Base-by-base conservation (phyloP, 2,888 invertebrate genomes). In the Helobdella robusta region DNA sequence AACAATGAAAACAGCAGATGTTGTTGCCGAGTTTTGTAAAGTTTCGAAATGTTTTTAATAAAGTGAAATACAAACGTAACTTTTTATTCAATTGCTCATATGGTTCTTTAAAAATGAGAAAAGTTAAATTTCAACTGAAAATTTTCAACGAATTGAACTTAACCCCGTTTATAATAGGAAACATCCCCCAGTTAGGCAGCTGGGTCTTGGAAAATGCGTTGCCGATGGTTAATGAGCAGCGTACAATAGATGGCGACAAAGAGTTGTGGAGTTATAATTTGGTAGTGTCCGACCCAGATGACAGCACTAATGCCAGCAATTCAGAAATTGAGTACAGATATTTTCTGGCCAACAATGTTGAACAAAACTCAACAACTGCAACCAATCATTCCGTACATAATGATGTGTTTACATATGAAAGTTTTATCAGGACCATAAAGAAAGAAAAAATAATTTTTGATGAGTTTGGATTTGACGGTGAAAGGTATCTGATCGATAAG, bases 181-280 rank as follows among this genome's bases (percentile, higher is more conserved):
- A 36, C 40, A 60, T 60, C 48, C 15, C n/a, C 6, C 60, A 67
- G 52, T 46, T 67, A 1, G 67, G 67, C 20, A 25, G 32, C 4
- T 67, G 67, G 67, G 40, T 28, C 25, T 34, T 46, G 1, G 25
- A 40, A 34, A 30, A 23, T 11, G 64, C 54, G 15, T 36, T 46
- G 18, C 50, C 60, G 25, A n/a, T 67, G 35, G 28, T 35, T 25
- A 28, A 50, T 36, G 60, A 28, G n/a, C 11, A 23, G 25, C 11
- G 50, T 3, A 25, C 44, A 5, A 11, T 20, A 20, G 30, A 44
- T 34, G 18, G 20, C 2, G 20, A 25, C 1, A 23, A 23, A 28
- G 62, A 62, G 20, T 35, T 32, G 20, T 62, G 62, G 62, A 20
- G 46, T n/a, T 2, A 50, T 50, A 50, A 62, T 30, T n/a, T 28